Conservation (phyloP, 2,888 invertebrate species). For the Willowsia nigromaculata region DNA sequence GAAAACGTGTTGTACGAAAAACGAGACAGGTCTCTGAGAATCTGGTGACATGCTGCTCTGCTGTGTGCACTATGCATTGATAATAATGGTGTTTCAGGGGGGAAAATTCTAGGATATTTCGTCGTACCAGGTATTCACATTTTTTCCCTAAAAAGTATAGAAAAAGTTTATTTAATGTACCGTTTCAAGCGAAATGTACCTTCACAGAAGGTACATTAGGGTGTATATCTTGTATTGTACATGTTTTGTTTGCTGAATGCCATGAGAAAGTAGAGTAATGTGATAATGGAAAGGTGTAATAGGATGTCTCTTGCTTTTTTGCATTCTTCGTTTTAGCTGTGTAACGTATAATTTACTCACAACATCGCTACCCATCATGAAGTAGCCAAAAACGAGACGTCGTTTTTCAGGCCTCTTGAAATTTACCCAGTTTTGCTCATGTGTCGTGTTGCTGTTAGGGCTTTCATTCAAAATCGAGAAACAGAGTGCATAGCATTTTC, state of each 20-base stretch:
- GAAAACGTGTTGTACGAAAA: slow-evolving; percentile 23
- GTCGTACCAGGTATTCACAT: neutral
- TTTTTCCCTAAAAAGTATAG: neutral
- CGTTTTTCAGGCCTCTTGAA: slow-evolving; percentile 5
- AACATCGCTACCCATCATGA: slow-evolving; percentile 18
- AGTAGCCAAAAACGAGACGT: neutral
- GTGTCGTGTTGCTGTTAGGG: slow-evolving; percentile 20
- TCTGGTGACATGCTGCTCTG: slow-evolving; percentile 50
- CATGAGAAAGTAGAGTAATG: neutral
- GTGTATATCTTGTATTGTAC: neutral
- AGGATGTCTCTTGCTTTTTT: slow-evolving; percentile 26
- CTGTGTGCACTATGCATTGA: slow-evolving; percentile 20
- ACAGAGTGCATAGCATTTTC: slow-evolving; percentile 21
- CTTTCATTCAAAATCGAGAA: neutral
- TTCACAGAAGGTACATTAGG: neutral
- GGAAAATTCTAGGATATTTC: neutral
- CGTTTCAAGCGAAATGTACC: neutral
- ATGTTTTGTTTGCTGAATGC: neutral
- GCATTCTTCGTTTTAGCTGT: neutral
- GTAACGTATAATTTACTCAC: slow-evolving; percentile 42
- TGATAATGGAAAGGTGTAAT: slow-evolving; percentile 43
- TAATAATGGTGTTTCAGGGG: slow-evolving; percentile 7
- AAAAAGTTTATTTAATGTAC: slow-evolving; percentile 33
- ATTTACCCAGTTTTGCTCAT: slow-evolving; percentile 10
- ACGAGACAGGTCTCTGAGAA: slow-evolving; percentile 28